Evolutionary conservation across 2,797 vertebrate species (phyloP).

Genomic region (Acipenser transmontanus): DNA sequence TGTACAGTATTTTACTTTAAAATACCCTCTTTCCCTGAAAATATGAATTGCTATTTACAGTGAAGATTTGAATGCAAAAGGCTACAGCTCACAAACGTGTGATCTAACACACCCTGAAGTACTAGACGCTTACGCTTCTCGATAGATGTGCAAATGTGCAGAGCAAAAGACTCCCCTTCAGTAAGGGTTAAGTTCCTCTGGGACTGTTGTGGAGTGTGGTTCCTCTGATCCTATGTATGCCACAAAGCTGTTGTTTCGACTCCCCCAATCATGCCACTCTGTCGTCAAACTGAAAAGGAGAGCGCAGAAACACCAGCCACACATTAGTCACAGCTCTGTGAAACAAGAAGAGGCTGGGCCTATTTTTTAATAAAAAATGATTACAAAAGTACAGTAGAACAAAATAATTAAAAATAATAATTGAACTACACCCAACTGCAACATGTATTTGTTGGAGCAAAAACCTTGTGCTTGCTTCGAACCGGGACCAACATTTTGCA

Average conservation of each 20-base stretch:
- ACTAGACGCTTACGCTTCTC: constrained; percentile 3
- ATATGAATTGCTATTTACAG: constrained; percentile 5
- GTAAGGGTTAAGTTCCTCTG: constrained; percentile 65
- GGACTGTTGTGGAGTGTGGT: constrained; percentile 49
- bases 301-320: constrained; percentile 6
- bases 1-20: constrained; percentile 42
- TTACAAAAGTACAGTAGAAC: not conserved
- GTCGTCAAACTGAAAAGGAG: constrained; percentile 65
- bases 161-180: constrained; percentile 25
- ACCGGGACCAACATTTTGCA: not conserved
- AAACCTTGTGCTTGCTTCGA: not conserved
- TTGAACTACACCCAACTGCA: not conserved
- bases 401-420: not conserved
- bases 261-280: constrained; percentile 80
- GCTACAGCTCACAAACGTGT: not conserved
- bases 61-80: constrained; percentile 4
- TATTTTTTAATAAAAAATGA: not conserved
- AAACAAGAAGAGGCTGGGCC: not conserved
- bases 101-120: not conserved
- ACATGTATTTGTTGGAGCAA: not conserved
- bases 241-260: constrained; percentile 70
- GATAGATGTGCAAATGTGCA: constrained; percentile 38
- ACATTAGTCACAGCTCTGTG: not conserved
- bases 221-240: constrained; percentile 69
- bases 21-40: constrained; percentile 25